These are phyloP conservation scores for Pseudopodoces humilis DNA, from an alignment of 2,113 vertebrate genomes.

Conservation along the genomic window DNA sequence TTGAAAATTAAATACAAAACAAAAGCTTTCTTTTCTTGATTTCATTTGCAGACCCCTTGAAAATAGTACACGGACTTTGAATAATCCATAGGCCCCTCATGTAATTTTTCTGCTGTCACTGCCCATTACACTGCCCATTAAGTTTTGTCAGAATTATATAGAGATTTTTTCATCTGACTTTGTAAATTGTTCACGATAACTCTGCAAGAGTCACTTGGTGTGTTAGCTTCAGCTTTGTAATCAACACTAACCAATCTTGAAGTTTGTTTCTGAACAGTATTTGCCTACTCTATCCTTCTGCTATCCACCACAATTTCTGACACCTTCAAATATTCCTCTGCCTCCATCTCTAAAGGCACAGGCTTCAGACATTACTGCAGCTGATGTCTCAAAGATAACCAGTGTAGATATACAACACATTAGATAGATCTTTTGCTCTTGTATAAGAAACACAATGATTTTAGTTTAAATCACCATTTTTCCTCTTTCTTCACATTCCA, in stretches of 20 bases:
- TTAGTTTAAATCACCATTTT: neutral
- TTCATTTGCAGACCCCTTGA: neutral
- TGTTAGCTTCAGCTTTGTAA: neutral
- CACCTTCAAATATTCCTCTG: neutral
- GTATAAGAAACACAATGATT: neutral
- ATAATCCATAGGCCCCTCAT: accelerated
- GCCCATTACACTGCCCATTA: neutral
- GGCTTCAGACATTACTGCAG: neutral
- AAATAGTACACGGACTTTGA: neutral
- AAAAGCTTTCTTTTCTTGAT: neutral
- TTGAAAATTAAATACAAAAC: neutral
- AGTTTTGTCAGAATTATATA: neutral
- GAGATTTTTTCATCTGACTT: neutral
- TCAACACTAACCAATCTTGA: neutral
- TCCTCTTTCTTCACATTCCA: neutral
- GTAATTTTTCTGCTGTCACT: neutral
- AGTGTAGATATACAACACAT: neutral
- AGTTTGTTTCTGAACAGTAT: neutral
- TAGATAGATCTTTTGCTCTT: neutral
- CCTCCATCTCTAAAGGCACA: neutral
- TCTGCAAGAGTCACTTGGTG: neutral
- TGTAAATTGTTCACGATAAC: neutral
- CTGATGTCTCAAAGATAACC: neutral
- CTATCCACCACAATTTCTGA: neutral
- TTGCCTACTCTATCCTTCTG: neutral